Conservation (phyloP, 2,797 vertebrate species). For the Orientallactaga sibirica region DNA sequence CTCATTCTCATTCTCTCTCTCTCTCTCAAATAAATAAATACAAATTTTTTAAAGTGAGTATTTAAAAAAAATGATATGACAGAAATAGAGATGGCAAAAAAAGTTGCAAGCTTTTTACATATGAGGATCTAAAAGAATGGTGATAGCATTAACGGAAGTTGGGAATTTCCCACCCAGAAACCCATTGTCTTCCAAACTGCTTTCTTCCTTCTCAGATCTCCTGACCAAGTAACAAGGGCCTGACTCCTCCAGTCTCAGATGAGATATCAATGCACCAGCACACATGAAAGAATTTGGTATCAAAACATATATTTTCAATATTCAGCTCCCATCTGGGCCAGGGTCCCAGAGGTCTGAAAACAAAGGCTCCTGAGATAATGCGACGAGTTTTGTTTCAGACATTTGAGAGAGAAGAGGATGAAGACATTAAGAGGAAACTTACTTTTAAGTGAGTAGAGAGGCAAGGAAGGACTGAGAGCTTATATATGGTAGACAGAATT, state of each 20-base stretch:
- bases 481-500: neutral
- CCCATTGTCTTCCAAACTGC: neutral
- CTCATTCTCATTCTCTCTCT: no score
- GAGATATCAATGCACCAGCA: neutral
- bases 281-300: neutral
- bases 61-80: no score
- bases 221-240: neutral
- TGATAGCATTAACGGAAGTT: neutral
- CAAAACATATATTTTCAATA: neutral
- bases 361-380: neutral
- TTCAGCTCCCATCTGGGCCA: neutral
- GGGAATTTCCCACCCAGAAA: neutral
- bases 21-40: no score
- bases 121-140: neutral
- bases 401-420: neutral
- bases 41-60: no score
- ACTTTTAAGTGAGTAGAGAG: neutral
- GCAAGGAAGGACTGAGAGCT: neutral
- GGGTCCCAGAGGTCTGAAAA: neutral
- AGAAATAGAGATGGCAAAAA: neutral
- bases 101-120: neutral
- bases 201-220: neutral
- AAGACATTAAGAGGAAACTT: neutral
- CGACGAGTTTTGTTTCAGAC: neutral
- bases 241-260: neutral